Base-by-base conservation (phyloP, 2,797 vertebrate species). In the Gymnodraco acuticeps region DNA sequence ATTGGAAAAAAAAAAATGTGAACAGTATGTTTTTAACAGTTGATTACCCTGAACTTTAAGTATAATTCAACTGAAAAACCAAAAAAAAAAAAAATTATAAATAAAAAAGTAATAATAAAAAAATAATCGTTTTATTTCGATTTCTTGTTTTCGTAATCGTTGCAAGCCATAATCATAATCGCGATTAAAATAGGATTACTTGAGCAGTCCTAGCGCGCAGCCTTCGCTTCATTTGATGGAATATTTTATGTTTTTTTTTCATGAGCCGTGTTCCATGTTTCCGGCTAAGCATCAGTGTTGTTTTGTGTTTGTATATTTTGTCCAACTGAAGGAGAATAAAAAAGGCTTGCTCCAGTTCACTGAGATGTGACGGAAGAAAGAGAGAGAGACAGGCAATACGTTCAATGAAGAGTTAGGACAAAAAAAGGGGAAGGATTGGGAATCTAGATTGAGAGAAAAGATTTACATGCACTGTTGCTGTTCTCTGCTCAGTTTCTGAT, bases 301-400 rank as follows among this genome's bases (percentile, higher is more conserved):
- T 59, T 59, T 72, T 78, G 70, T 89, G 71, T 90, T 86, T 86
- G 85, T 88, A 75, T 91, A 81, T 92, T 88, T 89, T 89, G 88
- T 77, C 55, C 58, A 42, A 78, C 82, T 86, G 88, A 90, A 91
- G 90, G 90, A 91, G 87, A 88, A 88, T 86, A 81, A 87, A 82
- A 38, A 73, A 86, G 87, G 83, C 90, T 92, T 93, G 90, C 93
- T 88, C 61, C 78, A 79, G 85, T 89, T 91, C 86, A 86, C 86
- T 89, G 87, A 87, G 78, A 94, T 91, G 87, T 93, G 90, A 90
- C 87, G 62, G 83, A 86, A 86, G 80, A 87, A 76, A 83, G 81
- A 66, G 75, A 61, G 62, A 46, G 64, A 63, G 60, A 76, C 70
- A 80, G 31, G 77, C 76, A 79, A 70, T 80, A 75, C 31, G 70